Percentiles rank a stretch among this genome's conserved stretches.
Evolutionary conservation across 2,888 invertebrate species (phyloP).

Genomic region (Platynereis dumerilii): DNA sequence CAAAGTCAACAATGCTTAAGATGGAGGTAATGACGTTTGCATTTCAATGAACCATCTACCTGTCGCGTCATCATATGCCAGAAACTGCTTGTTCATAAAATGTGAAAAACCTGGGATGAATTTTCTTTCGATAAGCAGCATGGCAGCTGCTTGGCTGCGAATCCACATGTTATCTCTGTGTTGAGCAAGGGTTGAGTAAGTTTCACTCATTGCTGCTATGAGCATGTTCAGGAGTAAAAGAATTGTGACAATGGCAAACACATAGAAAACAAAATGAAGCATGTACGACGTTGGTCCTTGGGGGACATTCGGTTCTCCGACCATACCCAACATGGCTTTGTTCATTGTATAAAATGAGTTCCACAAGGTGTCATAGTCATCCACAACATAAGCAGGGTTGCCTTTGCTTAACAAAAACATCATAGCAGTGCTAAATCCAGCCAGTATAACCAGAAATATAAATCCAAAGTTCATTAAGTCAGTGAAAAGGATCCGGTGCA

Average conservation of each 20-base stretch:
- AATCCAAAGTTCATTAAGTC: slow-evolving; percentile 15
- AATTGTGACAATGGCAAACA: slow-evolving; percentile 2
- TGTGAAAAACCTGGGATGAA: neutral
- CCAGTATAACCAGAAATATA: neutral
- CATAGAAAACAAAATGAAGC: neutral
- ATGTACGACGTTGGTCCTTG: neutral
- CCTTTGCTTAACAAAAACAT: neutral
- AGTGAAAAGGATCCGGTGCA: slow-evolving; percentile 20
- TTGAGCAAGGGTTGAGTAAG: slow-evolving; percentile 4
- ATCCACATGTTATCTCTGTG: neutral
- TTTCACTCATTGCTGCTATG: slow-evolving; percentile 23
- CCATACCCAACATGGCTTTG: slow-evolving; percentile 12
- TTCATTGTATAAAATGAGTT: slow-evolving; percentile 10
- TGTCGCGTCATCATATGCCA: too few relatives aligned
- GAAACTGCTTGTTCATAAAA: too few relatives aligned
- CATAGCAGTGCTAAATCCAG: slow-evolving; percentile 11
- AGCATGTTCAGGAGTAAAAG: slow-evolving; percentile 20
- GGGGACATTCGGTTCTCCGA: neutral
- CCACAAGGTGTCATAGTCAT: neutral
- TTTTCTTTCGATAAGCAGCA: slow-evolving; percentile 2
- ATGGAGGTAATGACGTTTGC: too few relatives aligned
- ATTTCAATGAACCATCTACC: too few relatives aligned
- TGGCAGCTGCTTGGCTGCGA: neutral
- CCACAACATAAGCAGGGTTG: neutral
- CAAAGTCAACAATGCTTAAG: too few relatives aligned